A percentile compares a stretch with the other conserved stretches of the same genome.
phyloP scores from a whole-genome alignment of 2,888 invertebrate genomes.

The Drosophila neotestacea region DNA sequence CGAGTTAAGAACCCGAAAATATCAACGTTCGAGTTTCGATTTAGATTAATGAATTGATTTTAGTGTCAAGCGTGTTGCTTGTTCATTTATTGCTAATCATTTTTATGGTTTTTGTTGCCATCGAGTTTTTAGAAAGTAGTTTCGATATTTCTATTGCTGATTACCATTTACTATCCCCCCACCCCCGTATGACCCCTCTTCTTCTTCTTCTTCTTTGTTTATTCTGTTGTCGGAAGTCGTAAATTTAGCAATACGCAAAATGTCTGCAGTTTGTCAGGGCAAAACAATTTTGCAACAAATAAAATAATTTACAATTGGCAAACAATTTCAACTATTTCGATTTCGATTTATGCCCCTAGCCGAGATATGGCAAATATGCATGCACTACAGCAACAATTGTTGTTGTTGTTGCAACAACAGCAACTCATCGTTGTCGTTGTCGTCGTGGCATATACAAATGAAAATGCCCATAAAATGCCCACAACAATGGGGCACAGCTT shows the following conservation, averaged over 20 bases:
- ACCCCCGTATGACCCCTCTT: background rate
- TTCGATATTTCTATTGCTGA: constrained; percentile 30
- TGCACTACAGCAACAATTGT: constrained; percentile 18
- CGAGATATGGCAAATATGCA: constrained; percentile 45
- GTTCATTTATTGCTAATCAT: constrained; percentile 45
- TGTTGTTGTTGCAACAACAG: constrained; percentile 5
- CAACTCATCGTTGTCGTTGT: constrained; percentile 14
- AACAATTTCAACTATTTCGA: constrained; percentile 71
- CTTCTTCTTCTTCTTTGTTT: background rate
- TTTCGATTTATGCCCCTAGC: constrained; percentile 57
- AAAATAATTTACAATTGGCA: constrained; percentile 80
- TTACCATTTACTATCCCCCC: background rate
- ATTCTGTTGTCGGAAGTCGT: constrained; percentile 61
- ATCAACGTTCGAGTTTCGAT: constrained; percentile 61
- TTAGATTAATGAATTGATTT: constrained; percentile 78
- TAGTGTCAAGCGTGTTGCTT: constrained; percentile 50
- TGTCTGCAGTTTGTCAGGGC: constrained; percentile 53
- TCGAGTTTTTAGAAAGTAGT: constrained; percentile 76
- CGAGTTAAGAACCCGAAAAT: constrained; percentile 49
- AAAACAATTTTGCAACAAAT: constrained; percentile 74
- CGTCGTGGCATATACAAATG: constrained; percentile 34
- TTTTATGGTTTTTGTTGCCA: constrained; percentile 24
- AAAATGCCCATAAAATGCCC: constrained; percentile 74
- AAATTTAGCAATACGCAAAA: constrained; percentile 64
- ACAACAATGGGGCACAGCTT: constrained; percentile 63